Percentiles rank a stretch among this genome's conserved stretches.
phyloP scores from a whole-genome alignment of 2,113 vertebrate genomes.

The Oreotrochilus melanogaster region DNA sequence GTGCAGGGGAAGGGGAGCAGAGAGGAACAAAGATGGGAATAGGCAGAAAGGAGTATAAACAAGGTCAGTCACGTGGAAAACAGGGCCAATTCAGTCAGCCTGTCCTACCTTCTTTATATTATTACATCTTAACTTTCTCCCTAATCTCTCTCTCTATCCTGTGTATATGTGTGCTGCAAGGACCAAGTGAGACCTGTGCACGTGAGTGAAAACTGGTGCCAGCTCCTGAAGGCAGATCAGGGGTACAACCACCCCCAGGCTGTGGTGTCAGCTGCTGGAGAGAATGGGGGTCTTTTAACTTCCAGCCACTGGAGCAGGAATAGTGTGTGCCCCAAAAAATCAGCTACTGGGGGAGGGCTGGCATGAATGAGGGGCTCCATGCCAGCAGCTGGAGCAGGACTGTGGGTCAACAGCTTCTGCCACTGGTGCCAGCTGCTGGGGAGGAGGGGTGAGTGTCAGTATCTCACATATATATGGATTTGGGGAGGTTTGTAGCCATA shows the following conservation, averaged over 20 bases:
- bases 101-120: background rate
- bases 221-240: background rate
- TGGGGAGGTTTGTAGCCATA: accelerated
- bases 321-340: background rate
- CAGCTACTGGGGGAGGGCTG: background rate
- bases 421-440: background rate
- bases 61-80: accelerated
- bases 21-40: background rate
- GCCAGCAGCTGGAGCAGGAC: background rate
- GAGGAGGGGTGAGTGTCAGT: background rate
- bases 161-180: background rate
- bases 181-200: background rate
- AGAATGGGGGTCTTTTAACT: background rate
- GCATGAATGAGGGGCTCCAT: background rate
- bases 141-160: background rate
- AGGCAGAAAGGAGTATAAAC: background rate
- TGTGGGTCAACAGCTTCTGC: background rate
- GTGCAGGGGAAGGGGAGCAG: background rate
- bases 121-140: background rate
- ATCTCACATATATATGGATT: no score
- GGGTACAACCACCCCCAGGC: background rate
- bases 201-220: background rate
- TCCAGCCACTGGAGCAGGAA: background rate
- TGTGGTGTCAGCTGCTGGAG: background rate
- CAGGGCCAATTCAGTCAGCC: no score